Evolutionary conservation across 2,113 vertebrate species (phyloP).

Genomic region (Leucoraja erinaceus): DNA sequence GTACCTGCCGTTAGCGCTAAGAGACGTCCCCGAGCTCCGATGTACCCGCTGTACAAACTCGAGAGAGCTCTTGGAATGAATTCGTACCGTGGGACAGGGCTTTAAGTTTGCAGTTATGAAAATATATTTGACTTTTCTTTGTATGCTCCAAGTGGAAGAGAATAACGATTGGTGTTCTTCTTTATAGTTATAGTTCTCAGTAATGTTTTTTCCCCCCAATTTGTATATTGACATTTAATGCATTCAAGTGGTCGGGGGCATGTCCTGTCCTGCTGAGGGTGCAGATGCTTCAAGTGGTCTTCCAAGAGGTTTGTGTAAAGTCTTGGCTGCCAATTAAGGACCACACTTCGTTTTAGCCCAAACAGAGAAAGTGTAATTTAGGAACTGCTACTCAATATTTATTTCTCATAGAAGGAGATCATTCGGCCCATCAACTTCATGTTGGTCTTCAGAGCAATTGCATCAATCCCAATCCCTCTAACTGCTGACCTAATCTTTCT

Average conservation of each 20-base stretch:
- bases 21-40: no score
- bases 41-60: no score
- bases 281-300: background rate
- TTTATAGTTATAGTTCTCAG: background rate
- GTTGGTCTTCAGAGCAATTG: no score
- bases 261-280: background rate
- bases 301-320: background rate
- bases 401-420: no score
- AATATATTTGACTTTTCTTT: background rate
- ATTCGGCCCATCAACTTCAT: no score
- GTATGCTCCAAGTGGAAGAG: background rate
- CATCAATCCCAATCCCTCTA: no score
- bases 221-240: background rate
- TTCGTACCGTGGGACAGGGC: no score
- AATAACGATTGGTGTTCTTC: background rate
- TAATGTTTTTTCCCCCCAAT: background rate
- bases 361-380: background rate
- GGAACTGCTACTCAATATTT: no score
- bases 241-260: background rate
- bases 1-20: no score
- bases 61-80: no score
- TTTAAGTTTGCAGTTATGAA: background rate
- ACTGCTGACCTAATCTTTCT: no score
- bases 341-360: background rate
- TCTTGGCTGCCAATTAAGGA: background rate